Evolutionary conservation across 2,113 vertebrate genomes (phyloP), one percentile per base, ranked within the genome.

Genomic region (Rhea pennata): DNA sequence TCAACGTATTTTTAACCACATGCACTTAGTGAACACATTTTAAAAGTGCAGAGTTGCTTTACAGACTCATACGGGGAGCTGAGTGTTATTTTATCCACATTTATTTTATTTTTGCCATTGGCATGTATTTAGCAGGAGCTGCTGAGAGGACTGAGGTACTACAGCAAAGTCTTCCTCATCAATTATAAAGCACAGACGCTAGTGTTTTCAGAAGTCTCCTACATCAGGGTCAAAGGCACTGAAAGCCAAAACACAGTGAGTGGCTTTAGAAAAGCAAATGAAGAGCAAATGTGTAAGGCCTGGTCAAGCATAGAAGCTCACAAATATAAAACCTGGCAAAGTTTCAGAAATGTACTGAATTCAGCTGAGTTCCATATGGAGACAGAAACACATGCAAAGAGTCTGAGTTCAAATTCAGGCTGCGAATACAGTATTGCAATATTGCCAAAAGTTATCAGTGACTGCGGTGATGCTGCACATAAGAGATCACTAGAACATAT

Each of bases 1-100:
- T 78, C 96, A 96, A 96, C 78, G 54, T 96, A 95, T 80, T 96
- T 97, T 94, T 93, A 97, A 96, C 75, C 83, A 94, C 87, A 96
- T 72, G 65, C 64, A 90, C 69, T 87, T 74, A 93, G 65, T 3
- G 21, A 97, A 73, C 70, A 93, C 76, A 79, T 95, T 97, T 97
- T 42, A 54, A 88, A 95, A 90, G 53, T 4, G 36, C 77, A 44
- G 56, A 84, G 71, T 36, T 94, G 85, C 88, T 97, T 95, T 95
- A 95, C 84, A 84, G 90, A 90, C 58, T 84, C 33, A 90, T 31
- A 51, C 44, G 73, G 62, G 88, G 96, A 97, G 90, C 53, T 39
- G 83, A 92, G 62, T 76, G n/a, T 92, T 95, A 88, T 59, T 95
- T 91, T 94, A 92, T 80, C 44, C 66, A 64, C 84, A 67, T 91